These are phyloP conservation scores for Diuraphis noxia DNA, from an alignment of 1,140 invertebrate genomes.

Conservation along the genomic window DNA sequence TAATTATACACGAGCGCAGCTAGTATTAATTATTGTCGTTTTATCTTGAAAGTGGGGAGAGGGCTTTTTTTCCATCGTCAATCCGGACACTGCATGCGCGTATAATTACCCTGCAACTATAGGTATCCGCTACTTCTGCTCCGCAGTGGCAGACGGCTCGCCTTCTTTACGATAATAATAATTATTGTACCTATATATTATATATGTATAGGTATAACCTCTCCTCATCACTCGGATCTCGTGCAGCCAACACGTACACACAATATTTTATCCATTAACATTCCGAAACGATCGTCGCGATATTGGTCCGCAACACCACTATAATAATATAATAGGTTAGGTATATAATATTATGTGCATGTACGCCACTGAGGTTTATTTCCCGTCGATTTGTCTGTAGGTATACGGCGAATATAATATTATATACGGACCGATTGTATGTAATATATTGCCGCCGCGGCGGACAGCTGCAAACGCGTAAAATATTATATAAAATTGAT, in stretches of 20 bases:
- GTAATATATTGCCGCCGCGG: not conserved
- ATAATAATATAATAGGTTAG: conserved; percentile 1
- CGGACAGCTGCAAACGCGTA: not conserved
- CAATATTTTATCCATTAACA: conserved; percentile 28
- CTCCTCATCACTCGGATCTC: not conserved
- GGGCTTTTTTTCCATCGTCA: not conserved
- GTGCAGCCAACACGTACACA: not conserved
- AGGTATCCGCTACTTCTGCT: not conserved
- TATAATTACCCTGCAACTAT: conserved; percentile 1
- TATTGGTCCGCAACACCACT: not conserved
- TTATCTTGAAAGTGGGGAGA: not conserved
- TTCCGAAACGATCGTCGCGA: conserved; percentile 7
- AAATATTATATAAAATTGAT: not conserved
- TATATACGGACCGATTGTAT: not conserved
- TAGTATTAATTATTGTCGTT: not conserved
- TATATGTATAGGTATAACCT: not conserved
- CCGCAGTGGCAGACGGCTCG: not conserved
- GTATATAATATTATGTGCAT: not conserved
- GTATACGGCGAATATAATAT: not conserved
- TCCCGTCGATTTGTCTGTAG: not conserved
- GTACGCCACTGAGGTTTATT: not conserved
- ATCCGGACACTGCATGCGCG: not conserved
- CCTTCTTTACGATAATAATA: conserved; percentile 21
- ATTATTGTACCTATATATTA: not conserved
- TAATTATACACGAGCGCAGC: not conserved